Conservation (phyloP, 2,797 vertebrate genomes). For the Adrianichthys oophorus region DNA sequence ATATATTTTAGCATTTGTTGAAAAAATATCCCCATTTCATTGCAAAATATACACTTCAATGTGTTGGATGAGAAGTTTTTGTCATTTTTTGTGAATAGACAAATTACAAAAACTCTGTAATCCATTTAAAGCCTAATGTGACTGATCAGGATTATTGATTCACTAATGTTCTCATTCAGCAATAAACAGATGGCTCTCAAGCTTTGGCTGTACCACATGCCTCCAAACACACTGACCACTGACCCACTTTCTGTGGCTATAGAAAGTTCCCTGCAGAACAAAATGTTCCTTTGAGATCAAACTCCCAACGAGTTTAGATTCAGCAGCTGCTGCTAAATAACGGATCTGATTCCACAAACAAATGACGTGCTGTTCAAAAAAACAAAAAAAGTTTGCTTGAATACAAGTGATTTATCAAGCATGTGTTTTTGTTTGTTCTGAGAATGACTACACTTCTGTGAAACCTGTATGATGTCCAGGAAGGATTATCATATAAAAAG, state of each 20-base stretch:
- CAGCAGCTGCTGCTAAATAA: not conserved
- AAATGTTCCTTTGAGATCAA: not conserved
- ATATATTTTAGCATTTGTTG: slow-evolving; percentile 12
- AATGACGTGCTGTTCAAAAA: slow-evolving; percentile 24
- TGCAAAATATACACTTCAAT: not conserved
- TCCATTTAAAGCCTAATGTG: slow-evolving; percentile 44
- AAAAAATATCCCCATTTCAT: not conserved
- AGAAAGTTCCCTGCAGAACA: slow-evolving; percentile 21
- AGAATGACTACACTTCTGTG: slow-evolving; percentile 9
- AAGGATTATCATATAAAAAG: slow-evolving; percentile 28
- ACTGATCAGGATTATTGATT: slow-evolving; percentile 54
- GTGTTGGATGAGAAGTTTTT: slow-evolving; percentile 1
- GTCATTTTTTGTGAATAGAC: slow-evolving; percentile 31
- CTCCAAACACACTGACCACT: slow-evolving; percentile 4
- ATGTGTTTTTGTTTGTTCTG: slow-evolving; percentile 38
- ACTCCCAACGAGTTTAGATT: not conserved
- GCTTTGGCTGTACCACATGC: slow-evolving; percentile 25
- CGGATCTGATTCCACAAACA: slow-evolving; percentile 8
- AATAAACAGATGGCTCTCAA: slow-evolving; percentile 55
- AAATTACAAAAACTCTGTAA: slow-evolving; percentile 48
- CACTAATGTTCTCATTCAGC: slow-evolving; percentile 51
- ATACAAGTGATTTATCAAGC: slow-evolving; percentile 26
- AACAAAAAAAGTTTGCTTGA: slow-evolving; percentile 8
- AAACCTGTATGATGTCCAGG: slow-evolving; percentile 27
- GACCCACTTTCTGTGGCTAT: slow-evolving; percentile 18